These are phyloP conservation scores for Cheiracanthium punctorium DNA, from an alignment of 2,888 invertebrate species.

Conservation along the genomic window DNA sequence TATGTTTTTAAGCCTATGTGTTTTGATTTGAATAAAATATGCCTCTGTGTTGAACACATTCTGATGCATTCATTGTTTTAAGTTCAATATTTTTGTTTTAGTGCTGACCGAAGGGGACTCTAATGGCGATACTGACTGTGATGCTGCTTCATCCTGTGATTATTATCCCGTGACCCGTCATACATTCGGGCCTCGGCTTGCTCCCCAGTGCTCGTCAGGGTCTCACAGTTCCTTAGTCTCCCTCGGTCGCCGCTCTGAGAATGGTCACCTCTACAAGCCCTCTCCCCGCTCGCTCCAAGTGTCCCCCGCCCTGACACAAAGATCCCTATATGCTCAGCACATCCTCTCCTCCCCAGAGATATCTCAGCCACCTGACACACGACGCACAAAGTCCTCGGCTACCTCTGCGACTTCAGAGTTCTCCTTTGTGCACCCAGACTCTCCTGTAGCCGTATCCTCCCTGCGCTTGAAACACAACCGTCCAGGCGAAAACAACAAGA, in stretches of 20 bases:
- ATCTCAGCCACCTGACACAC: constrained; percentile 37
- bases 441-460: constrained; percentile 66
- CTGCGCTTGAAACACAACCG: constrained; percentile 44
- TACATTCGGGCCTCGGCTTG: constrained; percentile 70
- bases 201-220: constrained; percentile 71
- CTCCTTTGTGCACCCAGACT: constrained; percentile 72
- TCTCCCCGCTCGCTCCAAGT: constrained; percentile 70
- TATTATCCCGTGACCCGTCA: constrained; percentile 65
- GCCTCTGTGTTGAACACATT: too few species aligned
- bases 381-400: constrained; percentile 51
- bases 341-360: constrained; percentile 70
- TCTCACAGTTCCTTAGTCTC: constrained; percentile 69
- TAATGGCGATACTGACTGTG: constrained; percentile 61
- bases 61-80: too few species aligned
- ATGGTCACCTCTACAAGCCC: constrained; percentile 65
- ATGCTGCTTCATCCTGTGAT: constrained; percentile 58
- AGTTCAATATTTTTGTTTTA: constrained; percentile 7
- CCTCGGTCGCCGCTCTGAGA: constrained; percentile 59
- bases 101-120: constrained; percentile 66
- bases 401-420: constrained; percentile 72
- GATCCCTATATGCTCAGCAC: constrained; percentile 72
- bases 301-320: constrained; percentile 70
- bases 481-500: constrained; percentile 25
- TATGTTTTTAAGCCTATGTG: too few species aligned
- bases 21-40: too few species aligned